Conservation (phyloP, 2,888 invertebrate genomes). For the Athalia rosae region DNA sequence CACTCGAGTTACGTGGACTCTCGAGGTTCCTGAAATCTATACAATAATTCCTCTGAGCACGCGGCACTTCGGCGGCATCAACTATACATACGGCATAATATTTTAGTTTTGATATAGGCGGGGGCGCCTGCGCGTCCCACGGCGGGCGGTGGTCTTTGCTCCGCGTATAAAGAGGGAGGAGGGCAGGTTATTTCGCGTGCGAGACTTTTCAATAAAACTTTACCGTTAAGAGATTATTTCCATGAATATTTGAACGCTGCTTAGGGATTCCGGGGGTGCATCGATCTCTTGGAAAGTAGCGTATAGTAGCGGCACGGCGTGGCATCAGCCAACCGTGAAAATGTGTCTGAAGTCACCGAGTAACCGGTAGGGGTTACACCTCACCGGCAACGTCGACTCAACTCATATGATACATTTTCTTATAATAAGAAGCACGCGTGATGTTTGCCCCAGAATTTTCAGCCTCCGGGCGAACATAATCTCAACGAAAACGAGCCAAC, state of each 20-base stretch:
- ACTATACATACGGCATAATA: too few relatives aligned
- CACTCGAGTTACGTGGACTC: too few relatives aligned
- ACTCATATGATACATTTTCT: background rate
- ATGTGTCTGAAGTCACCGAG: constrained; percentile 1
- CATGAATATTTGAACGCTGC: constrained; percentile 29
- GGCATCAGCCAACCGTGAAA: background rate
- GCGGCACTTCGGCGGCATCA: too few relatives aligned
- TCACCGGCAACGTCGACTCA: background rate
- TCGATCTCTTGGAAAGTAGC: constrained; percentile 15
- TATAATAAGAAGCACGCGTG: constrained; percentile 1
- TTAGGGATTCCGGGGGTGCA: constrained; percentile 12
- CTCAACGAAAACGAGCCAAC: too few relatives aligned
- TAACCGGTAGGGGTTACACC: background rate
- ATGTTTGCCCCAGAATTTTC: background rate
- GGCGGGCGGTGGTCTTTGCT: too few relatives aligned
- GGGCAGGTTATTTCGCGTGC: constrained; percentile 24
- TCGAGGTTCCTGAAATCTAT: too few relatives aligned
- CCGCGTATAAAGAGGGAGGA: too few relatives aligned
- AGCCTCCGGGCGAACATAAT: background rate
- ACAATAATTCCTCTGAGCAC: too few relatives aligned
- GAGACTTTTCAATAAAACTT: constrained; percentile 59
- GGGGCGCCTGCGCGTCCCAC: too few relatives aligned
- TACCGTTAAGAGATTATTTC: constrained; percentile 47
- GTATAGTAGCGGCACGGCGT: too few relatives aligned
- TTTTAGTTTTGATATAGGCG: too few relatives aligned